Evolutionary conservation across 2,888 invertebrate genomes (phyloP), one percentile per base, ranked within the genome.

Genomic region (Epistrophe grossulariae): DNA sequence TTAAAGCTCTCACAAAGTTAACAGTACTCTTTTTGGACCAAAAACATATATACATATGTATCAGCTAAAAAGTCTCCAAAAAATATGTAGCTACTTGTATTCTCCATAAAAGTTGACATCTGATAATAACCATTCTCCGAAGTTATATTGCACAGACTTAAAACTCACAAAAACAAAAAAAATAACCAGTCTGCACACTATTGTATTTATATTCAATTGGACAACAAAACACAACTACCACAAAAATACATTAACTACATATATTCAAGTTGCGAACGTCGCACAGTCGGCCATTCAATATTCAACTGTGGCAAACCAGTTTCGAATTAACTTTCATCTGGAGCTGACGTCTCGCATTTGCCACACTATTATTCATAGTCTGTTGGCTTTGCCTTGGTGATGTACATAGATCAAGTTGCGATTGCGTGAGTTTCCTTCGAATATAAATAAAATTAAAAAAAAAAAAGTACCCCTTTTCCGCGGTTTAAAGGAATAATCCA

Each of bases 241-340:
- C 48, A 40, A 52, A 13, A 8, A 60, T 9, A 59, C 31, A 64
- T n/a, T n/a, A n/a, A n/a, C n/a, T n/a, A n/a, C 19, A 62, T 17
- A 64, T 45, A 62, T 71, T 68, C 77, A 70, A 74, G 78, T 76
- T 74, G 59, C 74, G 52, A 79, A 43, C 57, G 15, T 55, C 72
- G 24, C 59, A 72, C 73, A 73, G 66, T 64, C 82, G 82, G 73
- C 88, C 88, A 83, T 78, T 77, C 77, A 73, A 66, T 24, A 24
- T 77, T 59, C 57, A 79, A 57, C 79, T 48, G 5, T 19, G 77
- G 57, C 89, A 92, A 92, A 92, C 92, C 91, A 92, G 92, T 92
- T 92, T 91, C 91, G 90, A 91, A 89, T 90, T 91, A 92, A 92
- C 92, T 92, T 92, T 92, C 92, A 92, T 91, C 91, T 89, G 83